Evolutionary conservation across 2,888 invertebrate genomes (phyloP).

Genomic region (Rhagium mordax): DNA sequence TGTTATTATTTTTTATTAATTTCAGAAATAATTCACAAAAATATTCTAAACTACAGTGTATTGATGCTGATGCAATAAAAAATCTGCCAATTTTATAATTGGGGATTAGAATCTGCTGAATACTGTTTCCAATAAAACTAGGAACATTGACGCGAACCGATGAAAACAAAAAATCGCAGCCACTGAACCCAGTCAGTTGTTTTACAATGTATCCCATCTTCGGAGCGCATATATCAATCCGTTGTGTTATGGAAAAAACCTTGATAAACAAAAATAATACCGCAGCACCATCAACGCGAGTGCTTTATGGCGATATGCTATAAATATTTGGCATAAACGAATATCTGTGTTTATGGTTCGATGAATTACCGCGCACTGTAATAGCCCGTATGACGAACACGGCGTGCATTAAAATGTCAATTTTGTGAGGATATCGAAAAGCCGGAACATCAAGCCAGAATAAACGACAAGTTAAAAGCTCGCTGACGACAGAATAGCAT

Average conservation of each 20-base stretch:
- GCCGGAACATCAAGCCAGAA: conserved; percentile 29
- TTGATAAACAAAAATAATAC: conserved; percentile 5
- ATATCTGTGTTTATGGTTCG: conserved; percentile 27
- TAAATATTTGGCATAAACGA: conserved; percentile 36
- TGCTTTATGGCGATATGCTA: conserved; percentile 6
- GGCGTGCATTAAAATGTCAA: conserved; percentile 55
- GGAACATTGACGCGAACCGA: no score
- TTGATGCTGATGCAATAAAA: no score
- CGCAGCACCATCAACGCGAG: background rate
- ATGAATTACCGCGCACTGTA: conserved; percentile 27
- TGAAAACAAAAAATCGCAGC: no score
- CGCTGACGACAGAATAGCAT: conserved; percentile 33
- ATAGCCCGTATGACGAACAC: conserved; percentile 28
- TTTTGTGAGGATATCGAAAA: conserved; percentile 46
- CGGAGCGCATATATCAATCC: background rate
- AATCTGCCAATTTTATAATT: no score
- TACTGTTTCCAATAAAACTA: no score
- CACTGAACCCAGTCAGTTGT: no score
- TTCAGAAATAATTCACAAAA: no score
- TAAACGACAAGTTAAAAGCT: conserved; percentile 43
- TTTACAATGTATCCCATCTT: background rate
- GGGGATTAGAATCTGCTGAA: no score
- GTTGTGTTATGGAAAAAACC: background rate
- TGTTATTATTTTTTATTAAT: no score
- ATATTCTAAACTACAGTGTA: no score